phyloP scores from a whole-genome alignment of 2,113 vertebrate species.

The Uria aalge region DNA sequence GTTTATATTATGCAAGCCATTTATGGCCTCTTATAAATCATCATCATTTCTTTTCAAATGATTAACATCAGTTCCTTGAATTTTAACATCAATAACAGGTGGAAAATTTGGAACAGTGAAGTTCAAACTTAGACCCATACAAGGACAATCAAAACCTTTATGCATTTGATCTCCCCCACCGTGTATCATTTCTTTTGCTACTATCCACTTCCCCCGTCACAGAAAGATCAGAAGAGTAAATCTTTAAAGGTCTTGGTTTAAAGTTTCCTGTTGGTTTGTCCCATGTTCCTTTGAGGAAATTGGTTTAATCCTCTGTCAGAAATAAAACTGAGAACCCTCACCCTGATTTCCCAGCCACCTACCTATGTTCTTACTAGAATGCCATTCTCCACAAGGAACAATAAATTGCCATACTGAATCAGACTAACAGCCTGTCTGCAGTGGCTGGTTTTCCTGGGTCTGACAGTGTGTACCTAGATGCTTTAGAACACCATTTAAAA shows the following conservation, averaged over 20 bases:
- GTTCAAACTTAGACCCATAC: not conserved
- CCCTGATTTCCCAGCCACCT: not conserved
- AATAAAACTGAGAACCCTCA: not conserved
- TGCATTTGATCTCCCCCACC: not conserved
- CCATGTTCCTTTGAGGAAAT: not conserved
- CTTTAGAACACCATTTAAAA: not conserved
- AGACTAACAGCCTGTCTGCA: not conserved
- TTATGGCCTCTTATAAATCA: slow-evolving; percentile 57
- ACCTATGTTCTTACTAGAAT: not conserved
- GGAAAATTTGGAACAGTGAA: slow-evolving; percentile 19
- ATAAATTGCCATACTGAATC: not conserved
- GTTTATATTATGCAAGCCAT: slow-evolving; percentile 55
- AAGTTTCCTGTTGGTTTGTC: not conserved
- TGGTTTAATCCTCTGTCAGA: not conserved
- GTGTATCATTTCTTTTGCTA: not conserved
- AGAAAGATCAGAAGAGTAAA: not conserved
- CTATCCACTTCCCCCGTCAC: not conserved
- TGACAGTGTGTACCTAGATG: not conserved
- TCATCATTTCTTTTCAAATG: slow-evolving; percentile 33
- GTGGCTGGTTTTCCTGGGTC: not conserved
- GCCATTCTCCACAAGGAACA: not conserved
- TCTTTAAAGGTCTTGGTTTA: not conserved
- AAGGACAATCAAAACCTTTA: not conserved
- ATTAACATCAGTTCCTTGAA: slow-evolving; percentile 43
- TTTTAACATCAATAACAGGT: slow-evolving; percentile 31